Base-by-base conservation (phyloP, 1,140 invertebrate genomes). In the Eciton burchellii region DNA sequence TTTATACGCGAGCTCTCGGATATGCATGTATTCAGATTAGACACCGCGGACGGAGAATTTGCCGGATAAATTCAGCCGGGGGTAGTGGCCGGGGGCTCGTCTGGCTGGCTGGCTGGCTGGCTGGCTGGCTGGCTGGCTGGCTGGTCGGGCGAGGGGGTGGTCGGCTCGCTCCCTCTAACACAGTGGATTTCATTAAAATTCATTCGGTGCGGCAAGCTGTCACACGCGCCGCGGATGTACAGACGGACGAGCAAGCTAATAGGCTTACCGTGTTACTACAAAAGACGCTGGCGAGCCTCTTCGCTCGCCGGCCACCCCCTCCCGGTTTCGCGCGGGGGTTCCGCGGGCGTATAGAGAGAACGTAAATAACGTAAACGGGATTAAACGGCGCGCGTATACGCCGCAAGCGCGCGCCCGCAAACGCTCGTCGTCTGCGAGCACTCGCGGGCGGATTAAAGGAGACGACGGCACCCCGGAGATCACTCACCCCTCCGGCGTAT, bases 121-220 rank as follows among this genome's bases (percentile, higher is more conserved):
- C 35, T 35, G 35, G 35, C 35, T 35, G 35, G 35, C 35, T 35
- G 35, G 35, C 35, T 35, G 35, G 35, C 35, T 35, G 35, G 35
- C 35, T 35, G 35, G 35, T 35, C 35, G 35, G 35, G 6, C 35
- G 35, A 2, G 35, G 35, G 35, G 35, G 35, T 35, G 35, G 35
- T 47, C 16, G 49, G 63, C 52, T 56, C 57, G 63, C 63, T 68
- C 57, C 49, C 84, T 59, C 85, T 86, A 87, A 86, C 86, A 86
- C 83, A 81, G 84, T 71, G 73, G 73, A 87, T 86, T 87, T 87
- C 85, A 87, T 87, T 87, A 87, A 87, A 87, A 87, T 87, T 86
- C 85, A 87, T 87, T 87, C 85, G 77, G 85, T 73, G 72, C 68
- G 70, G 81, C 85, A 86, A 87, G 85, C 84, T 87, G 85, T 86